Evolutionary conservation across 2,113 vertebrate genomes (phyloP), one percentile per base, ranked within the genome.

Genomic region (Circaetus gallicus): DNA sequence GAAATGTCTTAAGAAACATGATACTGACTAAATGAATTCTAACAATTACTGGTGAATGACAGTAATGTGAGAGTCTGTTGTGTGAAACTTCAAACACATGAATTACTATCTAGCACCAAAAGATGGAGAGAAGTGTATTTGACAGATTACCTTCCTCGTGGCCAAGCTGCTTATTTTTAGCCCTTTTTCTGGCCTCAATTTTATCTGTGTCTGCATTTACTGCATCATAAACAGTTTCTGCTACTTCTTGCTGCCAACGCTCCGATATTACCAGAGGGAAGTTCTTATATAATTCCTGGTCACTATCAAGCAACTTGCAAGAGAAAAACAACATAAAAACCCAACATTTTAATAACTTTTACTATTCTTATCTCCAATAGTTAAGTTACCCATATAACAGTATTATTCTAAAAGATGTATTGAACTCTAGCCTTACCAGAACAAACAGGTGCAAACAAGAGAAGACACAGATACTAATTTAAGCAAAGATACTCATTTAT

Each of bases 241-340:
- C 99, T 91, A 99, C 99, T 90, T 99, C 99, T 98, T 99, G 99
- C 98, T 99, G 99, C 99, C 99, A 99, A 95, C 99, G 99, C 96
- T 99, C 99, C 0, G 99, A 99, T 96, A 99, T 99, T 67, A 99
- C 99, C 98, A 99, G 94, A 6, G 99, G 99, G 96, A 99, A 99
- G 98, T 99, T 99, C 98, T 99, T 99, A 95, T 99, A 99, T 45
- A 99, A 98, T 67, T 99, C 99, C 97, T 99, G 99, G 98, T 99
- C 99, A 53, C 99, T 99, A 95, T 99, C 99, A 90, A 99, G 98
- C 96, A 99, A 97, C 99, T 99, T 83, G 56, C 70, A 87, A 94
- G 47, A 96, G 71, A 77, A 49, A 97, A 95, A 92, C 38, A 78
- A 86, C 63, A 89, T 3, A 55, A 80, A 86, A 88, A 18, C 65